Evolutionary conservation across 2,113 vertebrate genomes (phyloP), one percentile per base, ranked within the genome.

Genomic region (Synchiropus splendidus): DNA sequence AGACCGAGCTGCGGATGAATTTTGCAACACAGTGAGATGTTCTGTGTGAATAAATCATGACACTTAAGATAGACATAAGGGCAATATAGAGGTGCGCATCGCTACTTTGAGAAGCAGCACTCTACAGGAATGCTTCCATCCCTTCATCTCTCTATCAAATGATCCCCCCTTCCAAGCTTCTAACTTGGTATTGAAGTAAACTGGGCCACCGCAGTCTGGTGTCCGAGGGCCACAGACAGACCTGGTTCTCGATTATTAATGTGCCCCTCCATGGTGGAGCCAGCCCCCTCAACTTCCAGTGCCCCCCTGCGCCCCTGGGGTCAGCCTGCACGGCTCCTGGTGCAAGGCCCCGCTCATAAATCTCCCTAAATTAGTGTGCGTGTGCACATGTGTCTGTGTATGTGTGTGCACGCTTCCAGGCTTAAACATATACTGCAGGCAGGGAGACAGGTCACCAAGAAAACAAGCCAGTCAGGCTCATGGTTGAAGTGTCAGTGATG

Each of bases 401-500:
- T 38, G 42, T 56, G 59, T 41, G 41, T 46, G 45, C 12, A 18
- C 16, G 42, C 49, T 39, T 50, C 49, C 41, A 54, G 47, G 38
- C 67, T 76, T 71, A 72, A 79, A 76, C 60, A 74, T 74, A 89
- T 89, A 88, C 82, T 84, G 81, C 83, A 85, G 81, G 85, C 84
- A 73, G 54, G 64, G 79, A 83, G 84, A 86, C 85, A 89, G 89
- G 89, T 91, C 87, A 87, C 84, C 83, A 83, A 54, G 61, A 83
- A 87, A 89, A 89, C 88, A 92, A 88, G 84, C 85, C 86, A 89
- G 88, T 84, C 88, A 81, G 87, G 85, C 86, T 87, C 85, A 87
- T 79, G 89, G 86, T 82, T 74, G 82, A 90, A 92, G 87, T 92
- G 90, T 87, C 90, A 89, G 83, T 90, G 90, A 91, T 89, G 85